phyloP scores from a whole-genome alignment of 2,113 vertebrate genomes.

The Shinisaurus crocodilurus region DNA sequence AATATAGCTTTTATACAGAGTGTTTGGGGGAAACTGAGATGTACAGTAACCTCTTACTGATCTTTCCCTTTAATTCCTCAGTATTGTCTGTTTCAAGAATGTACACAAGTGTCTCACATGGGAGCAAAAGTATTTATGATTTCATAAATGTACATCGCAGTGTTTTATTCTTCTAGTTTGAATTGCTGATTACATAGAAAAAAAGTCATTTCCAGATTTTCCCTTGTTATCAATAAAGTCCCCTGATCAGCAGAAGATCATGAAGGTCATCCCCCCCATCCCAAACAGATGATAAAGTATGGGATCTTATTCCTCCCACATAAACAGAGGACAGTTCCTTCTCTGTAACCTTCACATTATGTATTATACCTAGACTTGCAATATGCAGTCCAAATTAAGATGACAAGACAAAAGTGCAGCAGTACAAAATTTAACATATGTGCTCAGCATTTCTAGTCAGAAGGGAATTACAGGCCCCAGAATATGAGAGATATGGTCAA shows the following conservation, averaged over 20 bases:
- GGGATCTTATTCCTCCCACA: neutral
- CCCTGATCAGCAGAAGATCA: neutral
- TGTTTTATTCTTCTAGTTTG: neutral
- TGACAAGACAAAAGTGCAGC: constrained; percentile 8
- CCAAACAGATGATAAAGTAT: neutral
- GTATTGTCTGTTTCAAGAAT: neutral
- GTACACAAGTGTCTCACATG: neutral
- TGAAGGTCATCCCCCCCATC: neutral
- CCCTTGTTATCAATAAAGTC: neutral
- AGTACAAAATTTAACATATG: constrained; percentile 1
- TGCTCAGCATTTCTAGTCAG: constrained; percentile 3
- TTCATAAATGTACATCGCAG: neutral
- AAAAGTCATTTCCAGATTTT: neutral
- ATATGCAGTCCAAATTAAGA: constrained; percentile 1
- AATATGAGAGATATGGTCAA: neutral
- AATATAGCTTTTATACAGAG: neutral
- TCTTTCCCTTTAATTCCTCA: neutral
- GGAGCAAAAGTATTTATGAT: neutral
- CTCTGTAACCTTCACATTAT: neutral
- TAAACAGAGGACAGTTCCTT: neutral
- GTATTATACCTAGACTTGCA: neutral
- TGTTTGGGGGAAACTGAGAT: neutral
- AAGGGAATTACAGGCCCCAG: neutral
- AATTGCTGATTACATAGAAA: neutral
- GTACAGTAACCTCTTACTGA: neutral